Base-by-base conservation (phyloP, 2,797 vertebrate genomes). In the Buceros bicornis region DNA sequence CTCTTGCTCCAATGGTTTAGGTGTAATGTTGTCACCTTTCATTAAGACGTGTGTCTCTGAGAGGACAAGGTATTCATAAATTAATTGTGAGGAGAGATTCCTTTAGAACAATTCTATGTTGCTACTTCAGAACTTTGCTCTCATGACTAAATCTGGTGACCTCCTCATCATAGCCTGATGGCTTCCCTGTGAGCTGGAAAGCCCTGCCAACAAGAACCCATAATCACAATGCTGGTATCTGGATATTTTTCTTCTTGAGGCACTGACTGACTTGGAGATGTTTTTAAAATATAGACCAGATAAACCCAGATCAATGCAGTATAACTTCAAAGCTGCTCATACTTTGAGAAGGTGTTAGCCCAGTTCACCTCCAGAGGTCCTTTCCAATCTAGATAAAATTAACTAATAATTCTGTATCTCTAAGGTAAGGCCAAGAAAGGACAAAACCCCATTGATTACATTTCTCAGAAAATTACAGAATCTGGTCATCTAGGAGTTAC, bases 371-470 rank as follows among this genome's bases (percentile, higher is more conserved):
- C 13, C 25, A 43, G 47, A 61, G 13, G 16, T 66, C 43, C 7
- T 72, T 58, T 91, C 6, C 6, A 73, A 14, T 4, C 2, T 35
- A 37, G 50, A 16, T 8, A 29, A 3, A 70, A 70, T 40, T 6
- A 71, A 35, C 19, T 16, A 70, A 43, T 57, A 83, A n/a, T 61
- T 83, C 21, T 69, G 0, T 33, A 35, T 42, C 22, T 62, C 26
- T 33, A 16, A 69, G 12, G 5, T 33, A 69, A 58, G 29, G 28
- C 16, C 8, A 47, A 13, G 8, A 89, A 40, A 65, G 5, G 11
- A 64, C 7, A 28, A 81, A 84, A 60, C 1, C 1, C 2, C 14
- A 31, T 2, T 33, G 19, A n/a, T 43, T 8, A 0, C 6, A 19
- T 62, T 81, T 43, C 54, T 58, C 4, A 8, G 33, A 10, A 77